phyloP scores from a whole-genome alignment of 2,797 vertebrate genomes.

The Diglossa cyanea region DNA sequence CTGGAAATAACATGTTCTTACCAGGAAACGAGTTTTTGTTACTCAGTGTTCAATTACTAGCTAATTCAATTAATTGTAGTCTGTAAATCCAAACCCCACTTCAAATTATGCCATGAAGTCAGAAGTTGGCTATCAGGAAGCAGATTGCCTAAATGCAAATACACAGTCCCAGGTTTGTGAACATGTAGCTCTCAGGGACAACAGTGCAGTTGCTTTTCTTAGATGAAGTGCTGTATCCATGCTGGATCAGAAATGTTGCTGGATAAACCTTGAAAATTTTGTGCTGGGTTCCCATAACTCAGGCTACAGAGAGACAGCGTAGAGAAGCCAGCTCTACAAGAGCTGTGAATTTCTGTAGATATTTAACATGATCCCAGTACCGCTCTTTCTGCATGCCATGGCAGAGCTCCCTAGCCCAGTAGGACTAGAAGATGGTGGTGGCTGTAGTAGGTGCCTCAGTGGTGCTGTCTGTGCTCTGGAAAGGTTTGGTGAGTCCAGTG shows the following conservation, averaged over 20 bases:
- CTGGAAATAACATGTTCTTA: background rate
- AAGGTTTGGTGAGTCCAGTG: background rate
- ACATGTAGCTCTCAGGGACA: background rate
- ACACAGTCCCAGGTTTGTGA: background rate
- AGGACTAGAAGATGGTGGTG: background rate
- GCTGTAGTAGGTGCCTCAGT: background rate
- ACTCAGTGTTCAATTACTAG: background rate
- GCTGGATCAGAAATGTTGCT: background rate
- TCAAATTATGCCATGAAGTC: background rate
- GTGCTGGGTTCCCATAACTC: background rate
- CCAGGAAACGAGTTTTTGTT: background rate
- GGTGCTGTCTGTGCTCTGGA: background rate
- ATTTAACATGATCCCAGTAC: background rate
- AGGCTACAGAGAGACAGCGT: rapidly evolving
- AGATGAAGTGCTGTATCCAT: background rate
- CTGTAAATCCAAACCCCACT: background rate
- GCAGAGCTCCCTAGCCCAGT: background rate
- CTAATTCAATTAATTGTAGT: background rate
- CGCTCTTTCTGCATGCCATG: rapidly evolving
- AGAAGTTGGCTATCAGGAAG: background rate
- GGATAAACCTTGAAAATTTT: background rate
- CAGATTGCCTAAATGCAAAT: background rate
- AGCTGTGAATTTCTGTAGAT: background rate
- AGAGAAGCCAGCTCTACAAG: background rate
- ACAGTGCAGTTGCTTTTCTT: background rate